Conservation (phyloP, 1,140 invertebrate species). For the Sipha flava region DNA sequence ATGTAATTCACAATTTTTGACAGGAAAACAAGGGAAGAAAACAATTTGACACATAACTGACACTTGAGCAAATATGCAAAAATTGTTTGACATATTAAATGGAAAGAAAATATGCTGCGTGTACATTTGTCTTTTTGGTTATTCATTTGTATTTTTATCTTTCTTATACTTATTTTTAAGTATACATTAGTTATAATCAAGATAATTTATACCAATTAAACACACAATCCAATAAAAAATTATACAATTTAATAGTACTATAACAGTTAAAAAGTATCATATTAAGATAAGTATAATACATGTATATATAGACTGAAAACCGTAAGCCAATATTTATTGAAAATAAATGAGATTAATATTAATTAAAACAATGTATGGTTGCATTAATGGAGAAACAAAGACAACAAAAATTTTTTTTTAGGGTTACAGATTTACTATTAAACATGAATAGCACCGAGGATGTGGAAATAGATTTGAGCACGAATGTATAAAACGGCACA, state of each 20-base stretch:
- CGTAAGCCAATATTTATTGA: neutral
- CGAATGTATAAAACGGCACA: neutral
- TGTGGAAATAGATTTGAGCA: neutral
- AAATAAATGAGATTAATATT: neutral
- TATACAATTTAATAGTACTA: neutral
- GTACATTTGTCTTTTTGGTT: neutral
- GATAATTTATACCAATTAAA: neutral
- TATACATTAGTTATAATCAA: neutral
- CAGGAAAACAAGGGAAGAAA: neutral
- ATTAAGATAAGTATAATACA: constrained; percentile 1
- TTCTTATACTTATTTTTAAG: neutral
- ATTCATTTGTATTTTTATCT: neutral
- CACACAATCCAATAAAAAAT: neutral
- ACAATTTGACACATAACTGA: neutral
- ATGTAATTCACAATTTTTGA: neutral
- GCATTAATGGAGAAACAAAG: neutral
- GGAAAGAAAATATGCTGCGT: no score
- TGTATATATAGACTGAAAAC: neutral
- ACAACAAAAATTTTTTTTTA: neutral
- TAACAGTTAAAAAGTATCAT: neutral
- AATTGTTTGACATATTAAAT: neutral
- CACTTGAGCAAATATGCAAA: neutral
- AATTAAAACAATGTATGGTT: neutral
- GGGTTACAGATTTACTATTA: neutral
- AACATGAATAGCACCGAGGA: neutral